These are phyloP conservation scores for Chiloscyllium plagiosum DNA, from an alignment of 2,113 vertebrate genomes.

Conservation along the genomic window DNA sequence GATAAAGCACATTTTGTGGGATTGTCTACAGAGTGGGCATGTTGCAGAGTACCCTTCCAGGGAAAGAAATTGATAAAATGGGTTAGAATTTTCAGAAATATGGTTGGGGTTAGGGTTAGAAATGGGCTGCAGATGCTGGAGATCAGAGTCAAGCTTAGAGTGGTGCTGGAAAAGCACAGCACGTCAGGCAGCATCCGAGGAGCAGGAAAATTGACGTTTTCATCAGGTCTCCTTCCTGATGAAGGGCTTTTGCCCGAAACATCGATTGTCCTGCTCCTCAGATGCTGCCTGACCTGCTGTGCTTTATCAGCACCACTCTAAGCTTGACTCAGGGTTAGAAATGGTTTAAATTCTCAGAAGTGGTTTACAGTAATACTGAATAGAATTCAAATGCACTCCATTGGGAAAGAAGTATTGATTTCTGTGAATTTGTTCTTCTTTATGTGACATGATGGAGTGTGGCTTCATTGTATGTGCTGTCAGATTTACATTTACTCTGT, in stretches of 20 bases:
- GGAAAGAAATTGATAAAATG: too few relatives aligned
- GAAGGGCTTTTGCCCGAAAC: too few relatives aligned
- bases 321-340: background rate
- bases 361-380: background rate
- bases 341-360: conserved; percentile 3
- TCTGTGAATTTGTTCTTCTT: background rate
- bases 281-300: too few relatives aligned
- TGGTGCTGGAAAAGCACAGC: too few relatives aligned
- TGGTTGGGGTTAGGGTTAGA: too few relatives aligned
- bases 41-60: background rate
- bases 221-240: too few relatives aligned
- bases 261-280: too few relatives aligned
- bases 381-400: background rate
- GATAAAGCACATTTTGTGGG: background rate
- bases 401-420: background rate
- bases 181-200: too few relatives aligned
- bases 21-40: background rate
- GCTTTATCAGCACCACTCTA: too few relatives aligned
- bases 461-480: background rate
- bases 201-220: too few relatives aligned
- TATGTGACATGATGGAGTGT: background rate
- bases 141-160: too few relatives aligned
- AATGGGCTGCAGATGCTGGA: too few relatives aligned
- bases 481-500: background rate
- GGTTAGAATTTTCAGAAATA: background rate